Evolutionary conservation across 37 sponge, comb jelly and placozoan genomes (phyloP).

Genomic region (Hexactinellida sp.): DNA sequence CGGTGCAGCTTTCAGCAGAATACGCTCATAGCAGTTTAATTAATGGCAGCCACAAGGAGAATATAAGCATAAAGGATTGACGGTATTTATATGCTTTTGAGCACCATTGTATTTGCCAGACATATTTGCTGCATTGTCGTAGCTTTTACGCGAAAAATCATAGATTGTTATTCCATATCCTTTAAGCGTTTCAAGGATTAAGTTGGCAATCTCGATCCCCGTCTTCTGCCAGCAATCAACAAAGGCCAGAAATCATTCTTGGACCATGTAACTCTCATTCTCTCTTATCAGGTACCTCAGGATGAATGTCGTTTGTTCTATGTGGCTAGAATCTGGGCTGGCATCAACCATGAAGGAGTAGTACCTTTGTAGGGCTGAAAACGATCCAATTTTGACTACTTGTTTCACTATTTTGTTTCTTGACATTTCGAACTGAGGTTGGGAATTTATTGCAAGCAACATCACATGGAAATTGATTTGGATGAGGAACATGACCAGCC

Average conservation of each 20-base stretch:
- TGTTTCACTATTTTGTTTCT: conserved; percentile 4
- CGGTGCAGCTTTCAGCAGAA: background rate
- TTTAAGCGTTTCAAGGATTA: background rate
- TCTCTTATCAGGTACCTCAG: background rate
- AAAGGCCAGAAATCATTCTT: background rate
- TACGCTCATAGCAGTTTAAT: background rate
- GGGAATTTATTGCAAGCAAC: background rate
- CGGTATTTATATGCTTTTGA: background rate
- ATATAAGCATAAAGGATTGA: background rate
- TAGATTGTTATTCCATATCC: background rate
- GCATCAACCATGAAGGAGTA: background rate
- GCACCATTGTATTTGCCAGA: background rate
- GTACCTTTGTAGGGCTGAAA: background rate
- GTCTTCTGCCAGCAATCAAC: background rate
- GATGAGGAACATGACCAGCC: conserved; percentile 7
- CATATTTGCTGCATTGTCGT: background rate
- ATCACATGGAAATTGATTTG: background rate
- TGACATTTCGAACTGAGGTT: background rate
- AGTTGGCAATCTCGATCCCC: too few species aligned
- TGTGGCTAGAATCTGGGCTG: background rate
- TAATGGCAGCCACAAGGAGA: background rate
- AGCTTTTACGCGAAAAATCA: background rate
- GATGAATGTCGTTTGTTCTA: background rate
- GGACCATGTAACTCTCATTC: background rate
- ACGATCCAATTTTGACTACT: background rate